Evolutionary conservation across 2,113 vertebrate species (phyloP).

Genomic region (Regulus satrapa): DNA sequence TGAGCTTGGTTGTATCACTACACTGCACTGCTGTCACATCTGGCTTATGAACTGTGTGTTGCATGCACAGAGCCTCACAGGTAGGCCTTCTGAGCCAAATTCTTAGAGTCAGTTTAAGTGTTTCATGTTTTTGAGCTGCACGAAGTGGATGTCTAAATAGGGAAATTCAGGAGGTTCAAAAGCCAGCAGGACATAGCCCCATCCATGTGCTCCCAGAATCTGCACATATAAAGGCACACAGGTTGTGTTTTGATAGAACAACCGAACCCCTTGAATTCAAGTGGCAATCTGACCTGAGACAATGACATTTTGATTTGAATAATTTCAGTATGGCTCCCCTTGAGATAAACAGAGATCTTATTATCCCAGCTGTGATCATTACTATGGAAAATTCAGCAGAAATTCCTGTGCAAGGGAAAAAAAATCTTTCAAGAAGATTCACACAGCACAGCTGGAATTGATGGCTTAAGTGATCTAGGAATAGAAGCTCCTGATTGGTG

Average conservation of each 20-base stretch:
- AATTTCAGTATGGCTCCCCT: neutral
- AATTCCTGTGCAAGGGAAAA: neutral
- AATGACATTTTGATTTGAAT: neutral
- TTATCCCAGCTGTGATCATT: neutral
- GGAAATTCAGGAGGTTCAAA: neutral
- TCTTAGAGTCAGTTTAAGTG: neutral
- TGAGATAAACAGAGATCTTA: neutral
- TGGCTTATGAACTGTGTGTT: neutral
- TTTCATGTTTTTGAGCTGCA: neutral
- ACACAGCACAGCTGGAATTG: neutral
- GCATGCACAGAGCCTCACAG: neutral
- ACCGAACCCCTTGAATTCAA: neutral
- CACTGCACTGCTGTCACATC: neutral
- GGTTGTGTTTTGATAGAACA: neutral
- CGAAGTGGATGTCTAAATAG: neutral
- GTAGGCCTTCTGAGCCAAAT: neutral
- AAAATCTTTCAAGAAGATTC: neutral
- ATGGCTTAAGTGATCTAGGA: neutral
- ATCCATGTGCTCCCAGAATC: neutral
- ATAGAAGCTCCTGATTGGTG: neutral
- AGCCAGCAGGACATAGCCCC: neutral
- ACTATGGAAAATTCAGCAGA: neutral
- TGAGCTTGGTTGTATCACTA: neutral
- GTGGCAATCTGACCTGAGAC: neutral
- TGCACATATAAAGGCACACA: neutral